A percentile compares a stretch with the other conserved stretches of the same genome.
Conservation (phyloP, 2,888 invertebrate species). For the Elgonia sp. region DNA sequence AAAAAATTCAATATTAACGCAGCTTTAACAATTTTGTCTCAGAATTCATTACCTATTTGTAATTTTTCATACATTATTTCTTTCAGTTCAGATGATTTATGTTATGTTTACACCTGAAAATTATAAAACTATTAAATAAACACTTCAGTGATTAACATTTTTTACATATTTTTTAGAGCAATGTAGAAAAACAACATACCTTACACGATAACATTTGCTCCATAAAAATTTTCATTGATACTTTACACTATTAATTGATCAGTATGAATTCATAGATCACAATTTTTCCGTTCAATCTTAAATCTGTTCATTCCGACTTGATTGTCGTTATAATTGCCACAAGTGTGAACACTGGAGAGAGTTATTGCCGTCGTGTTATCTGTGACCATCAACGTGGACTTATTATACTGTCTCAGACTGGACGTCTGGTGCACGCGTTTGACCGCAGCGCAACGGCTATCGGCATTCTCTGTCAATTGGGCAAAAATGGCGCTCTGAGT, state of each 20-base stretch:
- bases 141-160: constrained; percentile 76
- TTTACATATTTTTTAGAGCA: too few relatives aligned
- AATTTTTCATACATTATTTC: too few relatives aligned
- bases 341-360: constrained; percentile 73
- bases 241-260: not conserved
- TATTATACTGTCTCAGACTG: constrained; percentile 73
- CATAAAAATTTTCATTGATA: not conserved
- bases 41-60: too few relatives aligned
- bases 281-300: constrained; percentile 34
- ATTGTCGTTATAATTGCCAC: constrained; percentile 73
- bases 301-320: constrained; percentile 47
- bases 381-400: constrained; percentile 70
- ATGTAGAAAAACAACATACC: too few relatives aligned
- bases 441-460: constrained; percentile 76
- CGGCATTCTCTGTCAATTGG: constrained; percentile 84
- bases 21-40: too few relatives aligned
- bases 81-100: too few relatives aligned
- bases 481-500: constrained; percentile 85
- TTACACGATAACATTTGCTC: not conserved
- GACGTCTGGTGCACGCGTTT: constrained; percentile 70
- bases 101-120: too few relatives aligned
- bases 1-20: too few relatives aligned
- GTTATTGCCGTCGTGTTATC: constrained; percentile 70
- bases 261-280: constrained; percentile 27
- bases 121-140: too few relatives aligned